Percentiles rank a stretch among this genome's conserved stretches.
Conservation (phyloP, 1,140 invertebrate genomes). For the Cyrtorhinus lividipennis region DNA sequence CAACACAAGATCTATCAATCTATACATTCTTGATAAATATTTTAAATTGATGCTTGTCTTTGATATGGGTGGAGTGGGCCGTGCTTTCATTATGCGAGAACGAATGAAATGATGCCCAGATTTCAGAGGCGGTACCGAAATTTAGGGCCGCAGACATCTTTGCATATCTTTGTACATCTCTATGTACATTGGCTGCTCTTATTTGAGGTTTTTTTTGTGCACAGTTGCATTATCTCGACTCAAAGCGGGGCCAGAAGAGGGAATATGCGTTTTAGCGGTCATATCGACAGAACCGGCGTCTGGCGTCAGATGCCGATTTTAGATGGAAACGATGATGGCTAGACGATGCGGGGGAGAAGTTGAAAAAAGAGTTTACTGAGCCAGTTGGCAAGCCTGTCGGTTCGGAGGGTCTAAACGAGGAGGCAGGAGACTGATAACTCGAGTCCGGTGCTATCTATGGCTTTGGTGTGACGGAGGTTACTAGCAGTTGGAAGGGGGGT, state of each 20-base stretch:
- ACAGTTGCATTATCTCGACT: background rate
- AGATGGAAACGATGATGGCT: slow-evolving; percentile 9
- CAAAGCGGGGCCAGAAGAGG: background rate
- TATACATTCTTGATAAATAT: too few relatives aligned
- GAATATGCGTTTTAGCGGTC: too few relatives aligned
- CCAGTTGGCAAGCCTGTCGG: slow-evolving; percentile 1
- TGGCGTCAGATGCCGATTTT: slow-evolving; percentile 10
- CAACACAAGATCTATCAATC: too few relatives aligned
- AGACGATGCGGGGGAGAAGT: background rate
- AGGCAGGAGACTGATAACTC: slow-evolving; percentile 3
- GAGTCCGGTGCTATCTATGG: slow-evolving; percentile 4
- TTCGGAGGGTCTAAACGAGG: background rate
- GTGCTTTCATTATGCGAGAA: too few relatives aligned
- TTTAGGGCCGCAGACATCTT: too few relatives aligned
- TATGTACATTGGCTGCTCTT: too few relatives aligned
- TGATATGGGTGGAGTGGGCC: too few relatives aligned
- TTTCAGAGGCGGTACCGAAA: too few relatives aligned
- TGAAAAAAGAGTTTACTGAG: background rate
- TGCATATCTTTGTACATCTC: too few relatives aligned
- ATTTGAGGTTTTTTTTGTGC: too few relatives aligned
- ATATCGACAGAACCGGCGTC: background rate
- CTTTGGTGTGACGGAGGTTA: slow-evolving; percentile 1
- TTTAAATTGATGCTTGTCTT: too few relatives aligned
- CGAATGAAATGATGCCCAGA: too few relatives aligned
- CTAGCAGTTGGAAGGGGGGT: background rate